Evolutionary conservation across 2,888 invertebrate species (phyloP), one percentile per base, ranked within the genome.

Genomic region (Dione juno): DNA sequence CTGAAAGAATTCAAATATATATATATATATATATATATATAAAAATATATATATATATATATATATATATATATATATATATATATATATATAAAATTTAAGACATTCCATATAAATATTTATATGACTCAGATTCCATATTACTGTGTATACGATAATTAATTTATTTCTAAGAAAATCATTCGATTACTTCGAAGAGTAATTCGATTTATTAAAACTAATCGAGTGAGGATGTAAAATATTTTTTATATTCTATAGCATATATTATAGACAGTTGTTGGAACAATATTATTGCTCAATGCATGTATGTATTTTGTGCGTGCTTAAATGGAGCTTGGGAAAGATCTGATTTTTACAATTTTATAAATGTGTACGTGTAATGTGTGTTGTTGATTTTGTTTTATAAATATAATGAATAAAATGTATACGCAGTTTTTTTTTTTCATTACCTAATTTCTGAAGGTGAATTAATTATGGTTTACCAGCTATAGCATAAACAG

Each of bases 291-390:
- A 9, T 54, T 16, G 54, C 54, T 54, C 54, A 54, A 54, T 11
- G 35, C 16, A 54, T 40, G 57, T 54, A 37, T n/a, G n/a, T 28
- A 57, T 1, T 16, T 40, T 37, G n/a, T 16, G 5, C 7, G 16
- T 37, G 57, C 16, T 37, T 37, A 37, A 57, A 40, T 40, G 16
- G 16, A 16, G 0, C 16, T 11, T 11, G 11, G n/a, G 37, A 40
- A 19, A 57, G 54, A 57, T 40, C 37, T 57, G 37, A 11, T 57
- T 57, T 57, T 37, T 57, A 57, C 16, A 57, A 21, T 40, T 40
- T 57, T 57, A 54, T 54, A 57, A 57, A 57, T 54, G 54, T 54
- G 35, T n/a, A 54, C 14, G 37, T 57, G 16, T 57, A n/a, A 16
- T 54, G 54, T 57, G 57, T 57, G 57, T 54, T 57, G 13, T 57